A percentile compares a stretch with the other conserved stretches of the same genome.
phyloP scores from a whole-genome alignment of 1,140 invertebrate genomes.

The Caenorhabditis tropicalis region DNA sequence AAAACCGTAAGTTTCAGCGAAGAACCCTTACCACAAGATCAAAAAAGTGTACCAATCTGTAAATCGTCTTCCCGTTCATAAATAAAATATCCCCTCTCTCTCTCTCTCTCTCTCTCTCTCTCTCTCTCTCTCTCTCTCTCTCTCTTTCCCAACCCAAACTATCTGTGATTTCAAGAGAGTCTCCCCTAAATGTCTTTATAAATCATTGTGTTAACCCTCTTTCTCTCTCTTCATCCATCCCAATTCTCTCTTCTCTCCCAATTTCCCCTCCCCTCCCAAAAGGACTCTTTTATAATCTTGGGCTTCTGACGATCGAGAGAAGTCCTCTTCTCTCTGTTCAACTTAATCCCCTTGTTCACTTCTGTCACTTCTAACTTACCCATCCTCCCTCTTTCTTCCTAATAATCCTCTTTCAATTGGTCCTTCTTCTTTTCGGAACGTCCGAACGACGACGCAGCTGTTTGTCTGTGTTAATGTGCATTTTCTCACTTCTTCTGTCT shows the following conservation, averaged over 20 bases:
- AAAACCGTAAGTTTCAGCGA: too few species aligned
- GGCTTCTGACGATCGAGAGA: too few species aligned
- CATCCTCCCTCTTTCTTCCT: background rate
- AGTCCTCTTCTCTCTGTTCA: background rate
- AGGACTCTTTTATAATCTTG: background rate
- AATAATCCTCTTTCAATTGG: background rate
- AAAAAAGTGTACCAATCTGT: too few species aligned
- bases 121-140: background rate
- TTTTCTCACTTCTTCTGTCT: constrained; percentile 6
- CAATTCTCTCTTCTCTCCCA: background rate
- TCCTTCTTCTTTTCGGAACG: too few species aligned
- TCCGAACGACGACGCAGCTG: background rate
- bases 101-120: background rate
- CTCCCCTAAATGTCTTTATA: background rate
- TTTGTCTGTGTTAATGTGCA: constrained; percentile 42
- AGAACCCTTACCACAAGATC: too few species aligned
- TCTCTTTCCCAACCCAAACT: background rate
- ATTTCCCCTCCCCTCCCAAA: background rate
- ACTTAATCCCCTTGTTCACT: constrained; percentile 18
- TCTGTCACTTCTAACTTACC: background rate
- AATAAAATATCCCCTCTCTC: too few species aligned
- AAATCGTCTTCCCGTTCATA: background rate
- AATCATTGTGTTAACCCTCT: constrained; percentile 34
- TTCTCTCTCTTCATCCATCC: background rate
- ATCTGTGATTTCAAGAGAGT: too few species aligned